phyloP scores from a whole-genome alignment of 1,140 invertebrate genomes.

The Berghia stephanieae region DNA sequence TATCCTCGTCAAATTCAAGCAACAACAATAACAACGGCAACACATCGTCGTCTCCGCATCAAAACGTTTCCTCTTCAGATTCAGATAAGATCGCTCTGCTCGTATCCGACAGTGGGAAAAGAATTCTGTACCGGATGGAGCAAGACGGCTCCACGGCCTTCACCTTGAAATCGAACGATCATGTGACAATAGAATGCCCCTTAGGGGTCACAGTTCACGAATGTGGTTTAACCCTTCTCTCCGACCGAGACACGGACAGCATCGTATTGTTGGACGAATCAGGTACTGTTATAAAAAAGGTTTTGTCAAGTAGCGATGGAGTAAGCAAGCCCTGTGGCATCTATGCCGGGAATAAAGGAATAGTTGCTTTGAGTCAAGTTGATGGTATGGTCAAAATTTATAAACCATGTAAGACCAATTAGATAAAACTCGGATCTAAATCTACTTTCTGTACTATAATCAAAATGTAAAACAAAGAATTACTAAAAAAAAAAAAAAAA shows the following conservation, averaged over 20 bases:
- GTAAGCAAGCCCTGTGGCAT: constrained; percentile 36
- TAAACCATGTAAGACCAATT: too few species aligned
- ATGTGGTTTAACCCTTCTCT: constrained; percentile 25
- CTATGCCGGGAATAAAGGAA: not conserved
- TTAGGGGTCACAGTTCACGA: constrained; percentile 30
- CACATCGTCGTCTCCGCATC: not conserved
- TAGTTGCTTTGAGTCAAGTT: constrained; percentile 33
- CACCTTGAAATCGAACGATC: constrained; percentile 30
- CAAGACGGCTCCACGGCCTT: constrained; percentile 24
- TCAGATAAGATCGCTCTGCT: not conserved
- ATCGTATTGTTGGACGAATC: constrained; percentile 19
- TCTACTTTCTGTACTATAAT: too few species aligned
- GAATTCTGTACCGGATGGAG: constrained; percentile 23
- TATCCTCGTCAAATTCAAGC: too few species aligned
- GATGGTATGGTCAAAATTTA: constrained; percentile 40
- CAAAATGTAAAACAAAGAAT: too few species aligned
- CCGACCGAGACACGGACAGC: constrained; percentile 31
- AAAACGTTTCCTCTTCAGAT: too few species aligned
- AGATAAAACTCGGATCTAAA: too few species aligned
- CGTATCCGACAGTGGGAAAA: constrained; percentile 34
- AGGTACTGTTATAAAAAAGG: constrained; percentile 8
- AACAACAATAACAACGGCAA: not conserved
- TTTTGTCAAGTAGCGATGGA: constrained; percentile 16
- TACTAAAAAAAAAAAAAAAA: too few species aligned
- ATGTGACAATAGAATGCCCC: constrained; percentile 31